Conservation (phyloP, 1,140 invertebrate species). For the Heliconius hermathena region DNA sequence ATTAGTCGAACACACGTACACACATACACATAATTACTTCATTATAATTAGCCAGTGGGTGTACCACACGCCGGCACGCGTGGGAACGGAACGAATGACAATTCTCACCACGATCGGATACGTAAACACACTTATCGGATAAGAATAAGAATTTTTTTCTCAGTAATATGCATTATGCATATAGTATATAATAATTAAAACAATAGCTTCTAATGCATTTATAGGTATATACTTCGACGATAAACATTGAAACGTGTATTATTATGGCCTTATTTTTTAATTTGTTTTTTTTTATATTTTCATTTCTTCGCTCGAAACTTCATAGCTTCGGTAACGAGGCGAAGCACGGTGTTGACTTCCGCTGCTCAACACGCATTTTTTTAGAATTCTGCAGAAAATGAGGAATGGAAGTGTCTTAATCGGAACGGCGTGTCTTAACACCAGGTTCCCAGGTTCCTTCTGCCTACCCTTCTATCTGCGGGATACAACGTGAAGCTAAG, state of each 20-base stretch:
- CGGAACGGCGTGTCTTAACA: too few species aligned
- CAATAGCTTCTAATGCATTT: background rate
- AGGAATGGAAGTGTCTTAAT: too few species aligned
- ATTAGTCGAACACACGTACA: constrained; percentile 28
- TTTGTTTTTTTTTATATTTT: too few species aligned
- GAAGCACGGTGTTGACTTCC: too few species aligned
- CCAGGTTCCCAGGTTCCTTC: too few species aligned
- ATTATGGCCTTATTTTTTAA: background rate
- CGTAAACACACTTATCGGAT: constrained; percentile 29
- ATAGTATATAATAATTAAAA: constrained; percentile 9
- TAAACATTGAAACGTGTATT: background rate
- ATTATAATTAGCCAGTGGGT: constrained; percentile 45
- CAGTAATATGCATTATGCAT: constrained; percentile 14
- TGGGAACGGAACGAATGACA: constrained; percentile 31
- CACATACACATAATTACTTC: constrained; percentile 44
- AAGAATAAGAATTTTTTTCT: constrained; percentile 24
- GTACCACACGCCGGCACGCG: constrained; percentile 29
- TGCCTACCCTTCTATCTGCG: too few species aligned
- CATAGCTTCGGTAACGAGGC: too few species aligned
- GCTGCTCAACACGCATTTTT: too few species aligned
- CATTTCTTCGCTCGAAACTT: too few species aligned
- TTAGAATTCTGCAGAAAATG: too few species aligned
- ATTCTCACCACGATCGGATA: constrained; percentile 36
- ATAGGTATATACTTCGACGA: too few species aligned
- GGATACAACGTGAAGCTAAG: background rate